Conservation (phyloP, 2,797 vertebrate genomes). For the Chiloscyllium punctatum region DNA sequence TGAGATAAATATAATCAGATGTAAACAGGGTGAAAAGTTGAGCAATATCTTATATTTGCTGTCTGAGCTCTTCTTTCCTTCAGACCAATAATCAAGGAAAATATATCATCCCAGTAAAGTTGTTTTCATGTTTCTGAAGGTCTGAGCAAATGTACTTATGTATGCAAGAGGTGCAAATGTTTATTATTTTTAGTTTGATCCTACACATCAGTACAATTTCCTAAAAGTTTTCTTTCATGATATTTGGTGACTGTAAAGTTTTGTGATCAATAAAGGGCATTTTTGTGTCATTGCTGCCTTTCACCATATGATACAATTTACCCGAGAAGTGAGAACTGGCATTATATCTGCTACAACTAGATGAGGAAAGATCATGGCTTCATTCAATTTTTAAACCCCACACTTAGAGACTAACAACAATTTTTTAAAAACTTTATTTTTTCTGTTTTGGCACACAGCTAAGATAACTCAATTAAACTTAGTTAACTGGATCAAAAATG, state of each 20-base stretch:
- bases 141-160: background rate
- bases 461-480: too few relatives aligned
- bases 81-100: background rate
- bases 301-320: background rate
- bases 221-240: background rate
- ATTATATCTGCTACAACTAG: background rate
- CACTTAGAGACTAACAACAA: too few relatives aligned
- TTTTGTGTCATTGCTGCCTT: background rate
- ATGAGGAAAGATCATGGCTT: too few relatives aligned
- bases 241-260: background rate
- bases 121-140: background rate
- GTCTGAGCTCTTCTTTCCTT: conserved; percentile 25
- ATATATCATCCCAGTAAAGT: background rate
- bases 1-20: conserved; percentile 17
- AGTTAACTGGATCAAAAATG: too few relatives aligned
- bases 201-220: background rate
- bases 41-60: background rate
- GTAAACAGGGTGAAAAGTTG: conserved; percentile 17
- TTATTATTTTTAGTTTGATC: background rate
- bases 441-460: too few relatives aligned
- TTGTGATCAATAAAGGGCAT: background rate
- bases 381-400: too few relatives aligned
- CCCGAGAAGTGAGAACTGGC: background rate
- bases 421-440: too few relatives aligned
- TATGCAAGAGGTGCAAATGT: background rate